Base-by-base conservation (phyloP, 2,888 invertebrate species). In the Dusona sp. region DNA sequence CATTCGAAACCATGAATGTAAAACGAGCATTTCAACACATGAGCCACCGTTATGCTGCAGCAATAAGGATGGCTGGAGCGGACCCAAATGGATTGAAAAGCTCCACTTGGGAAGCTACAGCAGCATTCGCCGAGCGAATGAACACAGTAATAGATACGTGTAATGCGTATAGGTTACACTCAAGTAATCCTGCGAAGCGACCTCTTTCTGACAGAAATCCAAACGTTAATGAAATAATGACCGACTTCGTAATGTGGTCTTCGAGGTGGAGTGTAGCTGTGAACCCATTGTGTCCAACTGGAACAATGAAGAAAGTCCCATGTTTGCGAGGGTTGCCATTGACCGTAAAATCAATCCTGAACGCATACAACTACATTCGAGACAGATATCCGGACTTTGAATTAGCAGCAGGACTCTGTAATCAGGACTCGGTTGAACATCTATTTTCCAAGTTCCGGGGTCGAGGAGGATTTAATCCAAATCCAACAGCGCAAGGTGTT, bases 1-100 rank as follows among this genome's bases (percentile, higher is more conserved):
- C n/a, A n/a, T n/a, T n/a, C n/a, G n/a, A n/a, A n/a, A n/a, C n/a
- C n/a, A n/a, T n/a, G n/a, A n/a, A n/a, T n/a, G n/a, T n/a, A n/a
- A n/a, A n/a, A n/a, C n/a, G n/a, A n/a, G n/a, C n/a, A n/a, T 88
- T 89, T 29, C 88, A 89, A 80, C 68, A 87, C 3, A 54, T 89
- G 7, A 83, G 87, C 13, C 65, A 82, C 38, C 73, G 48, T 36
- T 86, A 61, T 64, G 74, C 83, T 0, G 72, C 74, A 13, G 83
- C 87, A 13, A 86, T 88, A 16, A 29, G 16, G 13, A 84, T 75
- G 7, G 87, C 87, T 13, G 82, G 88, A 6, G 29, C 51, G 11
- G 33, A 83, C 22, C 67, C 57, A 1, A 13, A 48, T 6, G 75
- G 65, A 19, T 51, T n/a, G n/a, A n/a, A n/a, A n/a, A n/a, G n/a